Evolutionary conservation across 2,888 invertebrate species (phyloP).

Genomic region (Polyommatus iphigenia): DNA sequence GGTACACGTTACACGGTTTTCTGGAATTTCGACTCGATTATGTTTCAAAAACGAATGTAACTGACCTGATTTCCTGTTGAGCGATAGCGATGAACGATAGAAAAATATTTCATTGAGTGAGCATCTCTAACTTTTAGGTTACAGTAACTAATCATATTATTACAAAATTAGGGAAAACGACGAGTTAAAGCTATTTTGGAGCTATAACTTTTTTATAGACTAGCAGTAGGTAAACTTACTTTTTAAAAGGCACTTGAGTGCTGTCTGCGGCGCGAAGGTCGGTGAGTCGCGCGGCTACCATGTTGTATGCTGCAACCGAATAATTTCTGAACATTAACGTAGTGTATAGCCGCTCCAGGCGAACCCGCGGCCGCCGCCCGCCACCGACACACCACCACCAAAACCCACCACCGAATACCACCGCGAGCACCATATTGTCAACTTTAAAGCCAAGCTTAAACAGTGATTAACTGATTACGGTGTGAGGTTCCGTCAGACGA

Average conservation of each 20-base stretch:
- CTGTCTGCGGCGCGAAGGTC: slow-evolving; percentile 96
- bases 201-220: background rate
- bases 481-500: background rate
- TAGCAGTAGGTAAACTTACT: slow-evolving; percentile 83
- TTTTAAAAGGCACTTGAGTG: slow-evolving; percentile 99
- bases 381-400: slow-evolving; percentile 46
- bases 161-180: background rate
- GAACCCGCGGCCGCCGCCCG: slow-evolving; percentile 46
- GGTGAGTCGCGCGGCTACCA: slow-evolving; percentile 98
- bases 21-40: background rate
- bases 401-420: slow-evolving; percentile 46
- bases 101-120: slow-evolving; percentile 2
- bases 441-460: slow-evolving; percentile 56
- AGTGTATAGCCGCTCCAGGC: slow-evolving; percentile 52
- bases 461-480: slow-evolving; percentile 49
- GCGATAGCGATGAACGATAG: slow-evolving; percentile 37
- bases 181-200: too few relatives aligned
- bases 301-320: slow-evolving; percentile 96
- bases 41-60: slow-evolving; percentile 35
- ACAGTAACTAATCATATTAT: background rate
- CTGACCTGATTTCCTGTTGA: slow-evolving; percentile 72
- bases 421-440: slow-evolving; percentile 76
- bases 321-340: slow-evolving; percentile 82
- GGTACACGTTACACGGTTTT: background rate
- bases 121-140: background rate